Evolutionary conservation across 1,140 invertebrate genomes (phyloP).

Genomic region (Penaeus vannamei): DNA sequence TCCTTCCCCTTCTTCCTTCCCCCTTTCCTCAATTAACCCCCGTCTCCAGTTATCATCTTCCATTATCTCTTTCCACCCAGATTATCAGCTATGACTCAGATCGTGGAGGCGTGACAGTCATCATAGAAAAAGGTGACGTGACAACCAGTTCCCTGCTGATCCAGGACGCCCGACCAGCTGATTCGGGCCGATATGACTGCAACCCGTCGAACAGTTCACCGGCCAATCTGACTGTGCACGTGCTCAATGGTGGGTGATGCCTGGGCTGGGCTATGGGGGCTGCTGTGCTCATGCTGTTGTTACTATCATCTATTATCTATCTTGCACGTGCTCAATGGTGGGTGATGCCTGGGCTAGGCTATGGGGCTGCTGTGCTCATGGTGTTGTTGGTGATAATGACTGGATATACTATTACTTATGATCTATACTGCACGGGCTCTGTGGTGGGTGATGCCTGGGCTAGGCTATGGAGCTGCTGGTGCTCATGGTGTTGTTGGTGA

Average conservation of each 20-base stretch:
- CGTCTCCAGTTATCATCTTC: neutral
- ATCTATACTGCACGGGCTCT: too few species aligned
- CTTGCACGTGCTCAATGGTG: too few species aligned
- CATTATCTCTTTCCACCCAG: neutral
- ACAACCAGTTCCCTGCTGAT: conserved; percentile 68
- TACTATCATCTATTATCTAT: too few species aligned
- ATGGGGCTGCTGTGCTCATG: too few species aligned
- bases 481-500: too few species aligned
- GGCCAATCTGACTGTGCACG: conserved; percentile 68
- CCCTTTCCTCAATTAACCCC: neutral
- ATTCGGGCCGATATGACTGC: conserved; percentile 68
- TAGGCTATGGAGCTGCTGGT: too few species aligned
- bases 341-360: too few species aligned
- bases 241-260: conserved; percentile 62
- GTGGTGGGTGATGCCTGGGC: too few species aligned
- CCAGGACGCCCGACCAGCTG: conserved; percentile 59
- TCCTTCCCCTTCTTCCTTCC: neutral
- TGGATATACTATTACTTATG: too few species aligned
- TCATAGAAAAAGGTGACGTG: conserved; percentile 68
- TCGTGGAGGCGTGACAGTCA: conserved; percentile 66
- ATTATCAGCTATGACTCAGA: conserved; percentile 66
- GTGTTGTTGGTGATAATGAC: too few species aligned
- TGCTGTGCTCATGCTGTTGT: too few species aligned
- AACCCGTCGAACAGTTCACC: conserved; percentile 64
- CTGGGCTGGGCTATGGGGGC: neutral